Conservation (phyloP, 2,888 invertebrate species). For the Ophioninae sp. region DNA sequence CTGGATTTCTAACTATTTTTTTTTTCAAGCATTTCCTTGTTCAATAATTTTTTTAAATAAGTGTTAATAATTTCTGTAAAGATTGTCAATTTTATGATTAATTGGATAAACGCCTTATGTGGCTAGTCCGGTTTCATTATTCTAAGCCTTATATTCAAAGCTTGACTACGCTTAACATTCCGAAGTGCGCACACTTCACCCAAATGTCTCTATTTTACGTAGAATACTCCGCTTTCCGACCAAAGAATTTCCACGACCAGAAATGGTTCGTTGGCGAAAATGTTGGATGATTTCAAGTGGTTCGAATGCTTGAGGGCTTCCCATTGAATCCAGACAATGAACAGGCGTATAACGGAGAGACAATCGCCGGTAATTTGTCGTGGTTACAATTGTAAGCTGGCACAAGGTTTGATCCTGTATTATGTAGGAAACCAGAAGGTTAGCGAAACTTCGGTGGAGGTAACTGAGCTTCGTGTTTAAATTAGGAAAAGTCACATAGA, state of each 20-base stretch:
- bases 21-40: not conserved
- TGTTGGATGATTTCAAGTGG: not conserved
- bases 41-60: not conserved
- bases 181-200: not conserved
- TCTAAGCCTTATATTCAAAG: too few relatives aligned
- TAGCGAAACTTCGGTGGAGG: constrained; percentile 2
- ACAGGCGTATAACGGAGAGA: not conserved
- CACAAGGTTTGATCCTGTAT: not conserved
- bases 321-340: constrained; percentile 2
- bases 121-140: too few relatives aligned
- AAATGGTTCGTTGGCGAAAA: not conserved
- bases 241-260: not conserved
- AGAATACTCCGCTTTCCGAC: not conserved
- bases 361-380: constrained; percentile 6
- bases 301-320: not conserved
- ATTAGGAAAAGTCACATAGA: constrained; percentile 10
- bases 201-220: not conserved
- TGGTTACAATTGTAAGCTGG: constrained; percentile 2
- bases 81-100: too few relatives aligned
- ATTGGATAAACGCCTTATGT: too few relatives aligned
- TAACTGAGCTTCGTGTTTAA: constrained; percentile 15
- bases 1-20: not conserved
- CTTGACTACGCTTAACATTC: too few relatives aligned
- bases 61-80: too few relatives aligned
- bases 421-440: constrained; percentile 2